Evolutionary conservation across 2,113 vertebrate species (phyloP), one percentile per base, ranked within the genome.

Genomic region (Cavia aperea): DNA sequence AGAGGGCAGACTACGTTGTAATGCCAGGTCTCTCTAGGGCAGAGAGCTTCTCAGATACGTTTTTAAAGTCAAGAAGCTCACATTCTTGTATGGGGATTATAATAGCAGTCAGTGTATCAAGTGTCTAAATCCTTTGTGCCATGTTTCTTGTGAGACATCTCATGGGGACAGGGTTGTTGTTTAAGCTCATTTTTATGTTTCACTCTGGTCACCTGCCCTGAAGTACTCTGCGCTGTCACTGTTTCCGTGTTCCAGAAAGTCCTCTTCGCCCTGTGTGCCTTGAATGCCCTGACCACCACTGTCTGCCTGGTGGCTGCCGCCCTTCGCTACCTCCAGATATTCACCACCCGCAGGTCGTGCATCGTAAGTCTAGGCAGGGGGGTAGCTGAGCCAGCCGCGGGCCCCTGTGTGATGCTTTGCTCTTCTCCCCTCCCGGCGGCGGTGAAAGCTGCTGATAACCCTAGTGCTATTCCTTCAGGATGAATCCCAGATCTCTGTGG

Each of bases 221-320:
- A 82, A 31, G 39, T 16, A 0, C 92, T 96, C 13, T 89, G 85
- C 7, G 36, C 14, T 11, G 2, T 73, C 46, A 13, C 73, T 56
- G 73, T 94, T 73, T 93, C 81, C 72, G 85, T 90, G 92, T 92
- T 83, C 93, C 96, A 99, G 99, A 98, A 99, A 97, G 97, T 98
- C n/a, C 96, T 99, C 88, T 98, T 98, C 93, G 98, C 97, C 1
- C 95, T 98, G 92, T 98, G 98, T 95, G 98, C 97, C 89, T 97
- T 99, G 96, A 98, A 98, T 24, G 98, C 97, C 56, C 94, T 99
- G 95, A 98, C 98, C 36, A 98, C 98, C 14, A 97, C 97, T 0
- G 98, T 99, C 92, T 99, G 98, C 94, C 96, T 99, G 84, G 96
- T 98, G 94, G 98, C 96, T 0, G 97, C 98, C 2, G 98, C 97